Evolutionary conservation across 2,113 vertebrate genomes (phyloP), one percentile per base, ranked within the genome.

Genomic region (Bufo bufo): DNA sequence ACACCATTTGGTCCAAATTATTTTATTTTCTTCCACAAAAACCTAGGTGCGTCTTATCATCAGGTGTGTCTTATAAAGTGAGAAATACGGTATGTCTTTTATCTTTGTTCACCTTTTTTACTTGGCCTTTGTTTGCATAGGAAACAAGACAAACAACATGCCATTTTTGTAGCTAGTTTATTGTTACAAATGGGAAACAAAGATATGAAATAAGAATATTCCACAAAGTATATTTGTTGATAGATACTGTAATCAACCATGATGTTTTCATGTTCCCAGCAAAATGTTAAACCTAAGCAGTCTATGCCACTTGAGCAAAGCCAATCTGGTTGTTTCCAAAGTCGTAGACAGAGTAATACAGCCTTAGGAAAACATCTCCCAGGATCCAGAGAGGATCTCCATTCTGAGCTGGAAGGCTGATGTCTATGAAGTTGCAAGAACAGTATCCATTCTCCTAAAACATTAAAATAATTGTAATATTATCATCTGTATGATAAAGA

Each of bases 331-430:
- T 90, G 83, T 90, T 90, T 47, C 87, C 89, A 77, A 85, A 80
- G 78, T 90, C 89, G 1, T 23, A 90, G 45, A 90, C 79, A 3
- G 86, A 82, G 65, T 90, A 90, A 85, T 90, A 90, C 20, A 86
- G 33, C 17, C 90, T 85, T 50, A 90, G 59, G 83, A 90, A 90
- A 69, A 90, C 90, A 84, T 90, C 90, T 63, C 90, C 90, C 87
- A 90, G 84, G 75, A 90, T 90, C 90, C 90, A 90, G 49, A 90
- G 84, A 3, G 89, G 89, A 2, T 90, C 12, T 33, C 61, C 77
- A 50, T 88, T 89, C 12, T 63, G 79, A 50, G 89, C 75, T 19
- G 72, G 84, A n/a, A 90, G 82, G 52, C 90, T 87, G 85, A 88
- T 90, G 66, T 74, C 17, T 13, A 89, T 7, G 72, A 90, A 86